Evolutionary conservation across 2,888 invertebrate species (phyloP).

Genomic region (Cordilura impudica): DNA sequence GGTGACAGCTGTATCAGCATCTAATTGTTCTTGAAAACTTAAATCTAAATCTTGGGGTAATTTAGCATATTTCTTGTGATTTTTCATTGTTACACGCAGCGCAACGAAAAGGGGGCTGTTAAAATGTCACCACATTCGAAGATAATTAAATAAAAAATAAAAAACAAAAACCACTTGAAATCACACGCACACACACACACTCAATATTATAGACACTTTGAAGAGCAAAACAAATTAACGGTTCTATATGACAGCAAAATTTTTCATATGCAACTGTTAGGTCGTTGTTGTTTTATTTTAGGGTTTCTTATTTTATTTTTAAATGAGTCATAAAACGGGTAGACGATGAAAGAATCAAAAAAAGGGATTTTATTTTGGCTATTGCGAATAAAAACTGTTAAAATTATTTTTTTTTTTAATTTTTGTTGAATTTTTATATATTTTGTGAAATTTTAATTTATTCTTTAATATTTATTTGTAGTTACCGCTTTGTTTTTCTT

Average conservation of each 20-base stretch:
- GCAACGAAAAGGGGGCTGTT: background rate
- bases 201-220: background rate
- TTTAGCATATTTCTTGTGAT: constrained; percentile 77
- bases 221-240: background rate
- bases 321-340: constrained; percentile 42
- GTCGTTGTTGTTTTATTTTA: constrained; percentile 20
- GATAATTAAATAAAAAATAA: background rate
- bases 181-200: background rate
- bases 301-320: background rate
- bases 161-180: constrained; percentile 4
- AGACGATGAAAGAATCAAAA: background rate
- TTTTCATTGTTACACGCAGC: constrained; percentile 70
- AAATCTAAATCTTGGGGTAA: constrained; percentile 77
- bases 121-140: background rate
- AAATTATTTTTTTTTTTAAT: background rate
- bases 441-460: constrained; percentile 6
- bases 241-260: background rate
- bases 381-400: background rate
- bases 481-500: background rate
- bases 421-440: constrained; percentile 12
- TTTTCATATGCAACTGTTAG: background rate
- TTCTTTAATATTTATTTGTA: background rate
- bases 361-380: background rate
- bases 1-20: constrained; percentile 69
- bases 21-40: constrained; percentile 75